Conservation (phyloP, 2,113 vertebrate species). For the Nerophis ophidion region DNA sequence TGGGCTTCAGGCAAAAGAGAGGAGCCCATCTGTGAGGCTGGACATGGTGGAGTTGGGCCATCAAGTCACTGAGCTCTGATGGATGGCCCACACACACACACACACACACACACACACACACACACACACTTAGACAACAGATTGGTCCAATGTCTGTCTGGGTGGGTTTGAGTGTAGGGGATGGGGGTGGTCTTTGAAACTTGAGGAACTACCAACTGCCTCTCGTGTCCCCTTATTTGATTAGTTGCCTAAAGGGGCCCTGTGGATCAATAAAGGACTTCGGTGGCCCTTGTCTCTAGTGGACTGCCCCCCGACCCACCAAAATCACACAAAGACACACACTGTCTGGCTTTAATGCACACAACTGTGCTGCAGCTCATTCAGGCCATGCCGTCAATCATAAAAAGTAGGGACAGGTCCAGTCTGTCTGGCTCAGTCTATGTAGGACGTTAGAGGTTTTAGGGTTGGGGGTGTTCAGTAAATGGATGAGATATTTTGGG, state of each 20-base stretch:
- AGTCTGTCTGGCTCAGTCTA: constrained; percentile 29
- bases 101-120: constrained; percentile 16
- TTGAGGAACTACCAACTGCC: constrained; percentile 58
- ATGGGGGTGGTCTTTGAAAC: constrained; percentile 41
- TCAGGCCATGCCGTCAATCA: constrained; percentile 60
- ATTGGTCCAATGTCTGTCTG: constrained; percentile 26
- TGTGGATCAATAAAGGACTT: constrained; percentile 63
- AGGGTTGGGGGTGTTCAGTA: not conserved
- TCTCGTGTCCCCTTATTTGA: constrained; percentile 58
- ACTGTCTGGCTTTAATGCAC: constrained; percentile 4
- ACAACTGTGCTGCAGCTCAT: constrained; percentile 41
- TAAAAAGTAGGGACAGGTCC: constrained; percentile 32
- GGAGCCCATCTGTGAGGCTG: constrained; percentile 51
- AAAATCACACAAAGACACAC: constrained; percentile 11
- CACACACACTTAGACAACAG: constrained; percentile 26
- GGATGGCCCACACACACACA: constrained; percentile 35
- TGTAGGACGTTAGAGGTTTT: constrained; percentile 20
- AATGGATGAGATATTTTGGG: constrained; percentile 39
- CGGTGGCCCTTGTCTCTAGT: constrained; percentile 12
- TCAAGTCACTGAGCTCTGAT: constrained; percentile 47
- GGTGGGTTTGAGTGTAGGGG: constrained; percentile 1
- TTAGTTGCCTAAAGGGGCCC: constrained; percentile 57
- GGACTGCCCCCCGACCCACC: constrained; percentile 5
- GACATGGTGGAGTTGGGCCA: constrained; percentile 38
- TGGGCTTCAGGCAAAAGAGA: constrained; percentile 37